Evolutionary conservation across 2,113 vertebrate species (phyloP), one percentile per base, ranked within the genome.

Genomic region (Vidua macroura): DNA sequence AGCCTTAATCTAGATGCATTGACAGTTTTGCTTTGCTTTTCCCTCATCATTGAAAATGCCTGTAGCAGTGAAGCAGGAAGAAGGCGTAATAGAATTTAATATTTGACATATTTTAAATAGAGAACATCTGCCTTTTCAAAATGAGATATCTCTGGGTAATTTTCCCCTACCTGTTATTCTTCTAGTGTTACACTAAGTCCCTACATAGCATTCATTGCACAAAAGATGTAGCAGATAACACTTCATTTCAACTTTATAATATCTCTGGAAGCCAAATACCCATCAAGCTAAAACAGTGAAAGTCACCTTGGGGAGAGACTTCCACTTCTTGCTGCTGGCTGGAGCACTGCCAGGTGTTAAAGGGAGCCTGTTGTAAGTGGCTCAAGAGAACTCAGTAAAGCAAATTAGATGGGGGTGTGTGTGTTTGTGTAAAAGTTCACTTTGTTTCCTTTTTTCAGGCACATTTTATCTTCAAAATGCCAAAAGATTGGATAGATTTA

Each of bases 301-400:
- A 83, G 92, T 96, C 95, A 95, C 95, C 93, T 96, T 96, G 96
- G 81, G 67, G 59, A 85, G 53, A 75, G 59, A 27, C 30, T 63
- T 16, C 11, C 17, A 7, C 63, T 60, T 48, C 31, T 84, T 28
- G 60, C 79, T 22, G 46, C n/a, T 23, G 37, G 66, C 90, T 94
- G 92, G 72, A 75, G 37, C 18, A 1, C 48, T 92, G 95, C 86
- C 35, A 27, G 13, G 39, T 60, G 53, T 63, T 62, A 15, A 21
- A 69, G 76, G 62, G 41, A 95, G 10, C 75, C 52, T 53, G 7
- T 17, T 48, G 23, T 7, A 33, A 81, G 77, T 72, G 76, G 72
- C 86, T 76, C 24, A 9, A 8, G 73, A 90, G 86, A 88, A 41
- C 80, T 68, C 67, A 12, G 46, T 39, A 66, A 60, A 90, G 59